These are phyloP conservation scores for Exaiptasia diaphana DNA, from an alignment of 64 coral and sea anemone species.

Conservation along the genomic window DNA sequence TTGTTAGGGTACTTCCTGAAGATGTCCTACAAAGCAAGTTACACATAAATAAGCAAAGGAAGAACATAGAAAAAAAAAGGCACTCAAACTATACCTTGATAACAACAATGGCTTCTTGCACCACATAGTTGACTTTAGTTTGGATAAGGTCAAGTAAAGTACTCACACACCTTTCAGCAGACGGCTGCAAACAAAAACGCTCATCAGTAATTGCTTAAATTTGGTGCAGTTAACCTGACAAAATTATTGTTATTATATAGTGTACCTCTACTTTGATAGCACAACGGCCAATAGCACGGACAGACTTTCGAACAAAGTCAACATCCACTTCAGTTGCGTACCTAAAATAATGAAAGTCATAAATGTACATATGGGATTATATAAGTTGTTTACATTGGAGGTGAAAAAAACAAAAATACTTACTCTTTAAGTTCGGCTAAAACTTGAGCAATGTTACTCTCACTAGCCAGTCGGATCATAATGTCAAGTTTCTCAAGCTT, in stretches of 20 bases:
- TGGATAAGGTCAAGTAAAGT: conserved; percentile 94
- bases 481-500: conserved; percentile 98
- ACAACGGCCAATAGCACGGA: conserved; percentile 97
- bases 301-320: conserved; percentile 99
- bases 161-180: conserved; percentile 96
- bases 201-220: too few species aligned
- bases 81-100: conserved; percentile 69
- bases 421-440: conserved; percentile 97
- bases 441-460: conserved; percentile 92
- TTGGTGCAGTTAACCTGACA: too few species aligned
- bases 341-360: conserved; percentile 52
- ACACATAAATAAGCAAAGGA: not conserved
- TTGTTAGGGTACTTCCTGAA: conserved; percentile 99
- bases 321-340: conserved; percentile 99
- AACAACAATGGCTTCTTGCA: conserved; percentile 98
- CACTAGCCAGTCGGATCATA: conserved; percentile 95
- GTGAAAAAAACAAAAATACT: not conserved
- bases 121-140: conserved; percentile 99
- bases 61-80: not conserved
- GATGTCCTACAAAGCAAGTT: conserved; percentile 63
- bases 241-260: too few species aligned
- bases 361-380: not conserved
- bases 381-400: not conserved
- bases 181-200: conserved; percentile 60
- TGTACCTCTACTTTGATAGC: conserved; percentile 98